Percentiles rank a stretch among this genome's conserved stretches.
These are phyloP conservation scores for Apogon talboti DNA, from an alignment of 2,797 vertebrate species.

Conservation along the genomic window DNA sequence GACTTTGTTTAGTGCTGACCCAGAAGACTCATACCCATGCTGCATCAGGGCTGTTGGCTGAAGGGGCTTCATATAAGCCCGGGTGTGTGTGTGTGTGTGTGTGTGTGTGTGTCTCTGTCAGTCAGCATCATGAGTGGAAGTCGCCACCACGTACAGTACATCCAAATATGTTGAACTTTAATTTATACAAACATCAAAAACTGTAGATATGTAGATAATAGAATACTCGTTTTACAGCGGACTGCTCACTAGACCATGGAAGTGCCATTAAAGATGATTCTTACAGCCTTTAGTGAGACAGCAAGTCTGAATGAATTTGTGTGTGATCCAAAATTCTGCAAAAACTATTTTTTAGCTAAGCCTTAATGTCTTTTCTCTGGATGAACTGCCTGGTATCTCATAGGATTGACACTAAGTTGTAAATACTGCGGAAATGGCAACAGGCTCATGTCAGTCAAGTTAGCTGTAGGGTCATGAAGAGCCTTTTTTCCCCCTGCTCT, in stretches of 20 bases:
- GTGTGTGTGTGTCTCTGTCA: conserved; percentile 18
- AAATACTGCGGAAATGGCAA: conserved; percentile 46
- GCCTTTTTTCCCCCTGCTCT: conserved; percentile 38
- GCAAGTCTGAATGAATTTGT: conserved; percentile 69
- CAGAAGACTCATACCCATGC: conserved; percentile 28
- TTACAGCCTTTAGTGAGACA: conserved; percentile 76
- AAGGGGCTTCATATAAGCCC: conserved; percentile 23
- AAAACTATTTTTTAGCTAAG: conserved; percentile 68
- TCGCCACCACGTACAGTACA: conserved; percentile 45
- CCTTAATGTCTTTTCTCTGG: conserved; percentile 70
- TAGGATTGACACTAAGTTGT: conserved; percentile 64
- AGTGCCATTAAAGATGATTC: conserved; percentile 78
- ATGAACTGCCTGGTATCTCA: conserved; percentile 62
- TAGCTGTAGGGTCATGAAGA: conserved; percentile 26
- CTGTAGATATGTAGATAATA: conserved; percentile 80
- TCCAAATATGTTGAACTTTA: conserved; percentile 60
- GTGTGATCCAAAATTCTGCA: conserved; percentile 61
- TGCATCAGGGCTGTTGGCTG: conserved; percentile 16
- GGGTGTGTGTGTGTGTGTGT: no score
- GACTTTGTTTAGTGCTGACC: conserved; percentile 40
- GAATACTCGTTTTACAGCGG: conserved; percentile 63
- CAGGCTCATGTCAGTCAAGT: conserved; percentile 28
- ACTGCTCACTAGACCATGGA: conserved; percentile 75
- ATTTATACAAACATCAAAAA: conserved; percentile 69
- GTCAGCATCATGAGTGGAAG: conserved; percentile 25